Percentiles rank a stretch among this genome's conserved stretches.
Conservation (phyloP, 1,140 invertebrate genomes). For the Lepidurus apus region DNA sequence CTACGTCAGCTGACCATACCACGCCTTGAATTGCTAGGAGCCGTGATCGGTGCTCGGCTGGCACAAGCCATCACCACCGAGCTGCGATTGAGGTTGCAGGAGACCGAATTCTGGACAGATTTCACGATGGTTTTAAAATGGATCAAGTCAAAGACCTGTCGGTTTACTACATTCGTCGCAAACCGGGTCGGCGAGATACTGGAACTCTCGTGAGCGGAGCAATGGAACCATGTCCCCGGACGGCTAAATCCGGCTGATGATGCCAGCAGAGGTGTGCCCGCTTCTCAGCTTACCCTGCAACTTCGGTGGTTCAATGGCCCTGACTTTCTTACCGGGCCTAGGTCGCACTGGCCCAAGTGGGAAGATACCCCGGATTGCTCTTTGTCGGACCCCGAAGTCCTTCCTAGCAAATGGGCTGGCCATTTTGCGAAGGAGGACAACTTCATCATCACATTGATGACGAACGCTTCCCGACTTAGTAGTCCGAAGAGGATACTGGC, state of each 20-base stretch:
- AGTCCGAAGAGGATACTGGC: constrained; percentile 16
- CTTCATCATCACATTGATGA: neutral
- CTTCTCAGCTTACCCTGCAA: neutral
- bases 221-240: constrained; percentile 39
- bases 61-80: no score
- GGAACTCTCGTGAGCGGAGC: constrained; percentile 26
- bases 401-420: constrained; percentile 7
- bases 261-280: constrained; percentile 30
- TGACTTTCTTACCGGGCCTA: neutral
- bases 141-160: no score
- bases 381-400: neutral
- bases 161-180: no score
- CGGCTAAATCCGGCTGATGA: constrained; percentile 47
- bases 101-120: no score
- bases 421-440: no score
- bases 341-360: no score
- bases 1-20: no score
- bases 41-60: no score
- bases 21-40: no score
- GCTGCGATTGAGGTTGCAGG: no score
- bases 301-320: constrained; percentile 15
- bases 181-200: neutral
- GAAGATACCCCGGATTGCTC: no score
- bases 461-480: neutral
- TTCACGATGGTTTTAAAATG: no score